phyloP scores from a whole-genome alignment of 1,140 invertebrate species.

The Tetramorium alpestre region DNA sequence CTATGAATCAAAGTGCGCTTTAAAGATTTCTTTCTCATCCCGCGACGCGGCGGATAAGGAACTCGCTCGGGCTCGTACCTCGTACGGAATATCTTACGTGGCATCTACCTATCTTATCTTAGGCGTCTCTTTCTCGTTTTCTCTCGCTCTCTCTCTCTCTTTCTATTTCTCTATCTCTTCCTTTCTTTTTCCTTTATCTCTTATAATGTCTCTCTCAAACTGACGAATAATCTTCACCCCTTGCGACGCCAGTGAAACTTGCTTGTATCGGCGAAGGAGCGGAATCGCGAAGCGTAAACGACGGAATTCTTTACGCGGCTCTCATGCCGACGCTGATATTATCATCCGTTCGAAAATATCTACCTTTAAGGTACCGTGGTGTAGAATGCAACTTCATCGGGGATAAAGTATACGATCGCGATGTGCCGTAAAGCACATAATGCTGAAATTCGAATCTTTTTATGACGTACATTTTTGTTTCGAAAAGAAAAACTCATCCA shows the following conservation, averaged over 20 bases:
- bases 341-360: conserved; percentile 25
- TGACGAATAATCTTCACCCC: conserved; percentile 32
- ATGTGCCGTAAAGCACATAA: not conserved
- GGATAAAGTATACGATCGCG: not conserved
- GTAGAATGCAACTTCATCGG: conserved; percentile 6
- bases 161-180: too few species aligned
- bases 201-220: not conserved
- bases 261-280: not conserved
- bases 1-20: conserved; percentile 83
- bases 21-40: conserved; percentile 80
- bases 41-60: conserved; percentile 66
- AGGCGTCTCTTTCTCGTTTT: not conserved
- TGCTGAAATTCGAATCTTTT: not conserved
- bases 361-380: conserved; percentile 12
- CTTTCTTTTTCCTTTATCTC: not conserved
- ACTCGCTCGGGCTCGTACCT: conserved; percentile 61
- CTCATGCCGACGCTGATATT: conserved; percentile 20
- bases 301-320: conserved; percentile 42
- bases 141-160: not conserved
- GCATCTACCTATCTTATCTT: conserved; percentile 67
- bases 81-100: conserved; percentile 70
- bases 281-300: conserved; percentile 34
- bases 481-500: not conserved
- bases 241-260: conserved; percentile 4
- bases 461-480: not conserved